phyloP scores from a whole-genome alignment of 2,888 invertebrate genomes.

The Hedya salicella region DNA sequence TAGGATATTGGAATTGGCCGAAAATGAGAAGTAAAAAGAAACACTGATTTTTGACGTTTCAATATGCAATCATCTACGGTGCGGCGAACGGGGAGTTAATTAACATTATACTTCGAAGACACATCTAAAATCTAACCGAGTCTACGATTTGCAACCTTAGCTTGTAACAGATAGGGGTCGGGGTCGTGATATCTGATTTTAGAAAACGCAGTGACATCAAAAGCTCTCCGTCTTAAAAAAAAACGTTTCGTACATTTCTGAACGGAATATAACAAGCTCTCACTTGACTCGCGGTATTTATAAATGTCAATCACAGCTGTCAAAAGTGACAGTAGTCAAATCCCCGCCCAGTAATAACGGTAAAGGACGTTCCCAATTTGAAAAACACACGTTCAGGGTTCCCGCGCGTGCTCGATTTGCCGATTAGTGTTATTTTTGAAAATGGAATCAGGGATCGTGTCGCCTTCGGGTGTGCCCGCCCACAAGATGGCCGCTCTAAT shows the following conservation, averaged over 20 bases:
- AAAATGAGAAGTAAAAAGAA: constrained; percentile 82
- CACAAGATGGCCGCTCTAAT: constrained; percentile 84
- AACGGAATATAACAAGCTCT: constrained; percentile 71
- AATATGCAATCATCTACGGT: constrained; percentile 80
- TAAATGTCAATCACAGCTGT: constrained; percentile 82
- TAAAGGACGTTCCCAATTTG: constrained; percentile 79
- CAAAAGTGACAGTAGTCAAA: constrained; percentile 82
- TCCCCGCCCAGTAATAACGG: constrained; percentile 78
- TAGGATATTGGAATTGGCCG: constrained; percentile 77
- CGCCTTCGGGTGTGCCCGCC: constrained; percentile 82
- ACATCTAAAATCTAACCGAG: constrained; percentile 43
- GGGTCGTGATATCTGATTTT: constrained; percentile 41
- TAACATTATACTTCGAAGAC: constrained; percentile 60
- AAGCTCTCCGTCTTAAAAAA: constrained; percentile 68
- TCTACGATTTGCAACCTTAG: constrained; percentile 54
- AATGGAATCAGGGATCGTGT: constrained; percentile 82
- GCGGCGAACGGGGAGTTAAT: constrained; percentile 64
- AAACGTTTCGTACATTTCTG: constrained; percentile 68
- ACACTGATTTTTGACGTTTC: constrained; percentile 80
- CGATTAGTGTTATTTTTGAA: constrained; percentile 84
- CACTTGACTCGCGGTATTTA: constrained; percentile 79
- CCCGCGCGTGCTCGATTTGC: constrained; percentile 80
- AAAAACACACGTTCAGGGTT: constrained; percentile 81
- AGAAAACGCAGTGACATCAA: constrained; percentile 59
- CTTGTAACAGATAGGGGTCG: constrained; percentile 45